Evolutionary conservation across 2,797 vertebrate genomes (phyloP).

Genomic region (Mormyrus proboscirostris): DNA sequence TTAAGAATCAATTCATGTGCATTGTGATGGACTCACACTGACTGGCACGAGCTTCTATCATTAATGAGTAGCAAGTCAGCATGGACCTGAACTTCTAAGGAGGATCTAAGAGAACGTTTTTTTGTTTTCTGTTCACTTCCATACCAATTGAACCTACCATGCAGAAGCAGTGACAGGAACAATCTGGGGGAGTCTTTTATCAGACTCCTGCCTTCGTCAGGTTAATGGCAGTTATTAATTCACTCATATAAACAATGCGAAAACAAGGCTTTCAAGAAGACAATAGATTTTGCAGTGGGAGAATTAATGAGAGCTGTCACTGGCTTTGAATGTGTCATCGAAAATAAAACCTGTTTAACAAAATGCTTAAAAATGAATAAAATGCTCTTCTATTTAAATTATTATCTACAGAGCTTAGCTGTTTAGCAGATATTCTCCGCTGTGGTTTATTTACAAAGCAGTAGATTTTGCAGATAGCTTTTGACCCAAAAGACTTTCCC

Average conservation of each 20-base stretch:
- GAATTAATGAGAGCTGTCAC: constrained; percentile 2
- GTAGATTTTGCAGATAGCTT: not conserved
- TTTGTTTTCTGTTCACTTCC: constrained; percentile 16
- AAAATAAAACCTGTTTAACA: not conserved
- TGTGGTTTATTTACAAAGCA: not conserved
- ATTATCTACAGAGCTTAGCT: not conserved
- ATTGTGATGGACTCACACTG: not conserved
- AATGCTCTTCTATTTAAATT: not conserved
- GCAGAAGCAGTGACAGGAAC: constrained; percentile 13
- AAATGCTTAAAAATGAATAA: constrained; percentile 13
- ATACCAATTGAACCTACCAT: constrained; percentile 9
- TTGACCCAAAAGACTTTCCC: constrained; percentile 10
- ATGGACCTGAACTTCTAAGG: constrained; percentile 1
- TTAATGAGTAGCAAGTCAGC: not conserved
- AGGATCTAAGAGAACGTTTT: constrained; percentile 3
- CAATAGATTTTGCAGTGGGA: not conserved
- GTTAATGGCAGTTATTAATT: constrained; percentile 25
- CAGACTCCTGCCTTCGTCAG: not conserved
- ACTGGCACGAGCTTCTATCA: not conserved
- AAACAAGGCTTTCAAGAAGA: not conserved
- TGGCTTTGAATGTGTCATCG: not conserved
- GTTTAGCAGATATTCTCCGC: not conserved
- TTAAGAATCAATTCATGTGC: not conserved
- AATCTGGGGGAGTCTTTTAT: constrained; percentile 19
- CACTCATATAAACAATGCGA: constrained; percentile 17